phyloP scores from a whole-genome alignment of 2,113 vertebrate genomes.

The Stomatorhinus ivindoensis region DNA sequence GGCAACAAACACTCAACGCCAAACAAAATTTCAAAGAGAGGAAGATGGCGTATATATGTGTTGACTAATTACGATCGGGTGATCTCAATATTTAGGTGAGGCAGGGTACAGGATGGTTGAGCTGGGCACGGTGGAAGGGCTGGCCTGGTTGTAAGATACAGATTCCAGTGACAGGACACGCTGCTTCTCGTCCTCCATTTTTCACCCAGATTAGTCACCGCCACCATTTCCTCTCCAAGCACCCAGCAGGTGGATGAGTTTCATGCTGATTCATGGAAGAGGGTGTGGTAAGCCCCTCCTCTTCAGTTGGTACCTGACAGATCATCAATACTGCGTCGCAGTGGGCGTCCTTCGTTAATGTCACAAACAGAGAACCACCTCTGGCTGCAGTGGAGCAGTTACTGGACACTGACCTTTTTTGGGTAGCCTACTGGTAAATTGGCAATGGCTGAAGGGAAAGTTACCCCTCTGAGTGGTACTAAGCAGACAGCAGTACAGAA shows the following conservation, averaged over 20 bases:
- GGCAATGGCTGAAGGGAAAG: neutral
- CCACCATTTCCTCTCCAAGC: neutral
- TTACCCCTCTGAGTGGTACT: neutral
- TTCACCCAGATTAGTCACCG: neutral
- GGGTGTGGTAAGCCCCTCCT: neutral
- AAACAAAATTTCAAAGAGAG: neutral
- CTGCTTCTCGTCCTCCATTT: neutral
- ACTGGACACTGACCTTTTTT: neutral
- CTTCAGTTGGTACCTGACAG: neutral
- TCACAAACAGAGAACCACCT: neutral
- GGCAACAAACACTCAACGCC: neutral
- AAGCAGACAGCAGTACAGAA: neutral
- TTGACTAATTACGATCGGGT: neutral
- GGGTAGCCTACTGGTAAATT: neutral
- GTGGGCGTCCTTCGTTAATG: neutral
- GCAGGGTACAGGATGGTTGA: neutral
- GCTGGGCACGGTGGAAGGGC: neutral
- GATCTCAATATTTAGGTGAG: neutral
- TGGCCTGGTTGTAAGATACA: neutral
- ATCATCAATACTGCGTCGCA: neutral
- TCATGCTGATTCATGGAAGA: neutral
- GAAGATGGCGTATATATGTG: neutral
- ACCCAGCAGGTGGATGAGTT: neutral
- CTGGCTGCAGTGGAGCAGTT: neutral
- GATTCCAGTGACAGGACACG: neutral